Conservation (phyloP, 2,113 vertebrate species). For the Corythornis vintsioides region DNA sequence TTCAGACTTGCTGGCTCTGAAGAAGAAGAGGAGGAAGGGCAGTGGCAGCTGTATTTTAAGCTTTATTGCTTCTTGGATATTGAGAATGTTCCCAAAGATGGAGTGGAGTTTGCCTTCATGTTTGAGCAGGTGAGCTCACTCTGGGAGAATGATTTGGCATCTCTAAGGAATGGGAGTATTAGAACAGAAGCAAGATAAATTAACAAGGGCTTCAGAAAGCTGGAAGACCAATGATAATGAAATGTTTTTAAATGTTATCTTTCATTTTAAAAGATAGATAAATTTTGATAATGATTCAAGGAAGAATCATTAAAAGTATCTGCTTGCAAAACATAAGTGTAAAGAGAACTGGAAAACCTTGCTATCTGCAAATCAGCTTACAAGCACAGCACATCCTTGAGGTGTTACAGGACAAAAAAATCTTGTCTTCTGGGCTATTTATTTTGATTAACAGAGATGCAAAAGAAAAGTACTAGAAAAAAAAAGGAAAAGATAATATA, state of each 20-base stretch:
- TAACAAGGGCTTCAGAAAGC: background rate
- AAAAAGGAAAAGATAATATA: background rate
- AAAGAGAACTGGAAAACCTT: background rate
- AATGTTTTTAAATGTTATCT: background rate
- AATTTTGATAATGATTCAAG: background rate
- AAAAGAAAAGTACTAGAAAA: background rate
- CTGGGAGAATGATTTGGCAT: background rate
- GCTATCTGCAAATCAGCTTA: background rate
- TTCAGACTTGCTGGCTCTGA: conserved; percentile 83
- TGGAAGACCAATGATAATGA: background rate
- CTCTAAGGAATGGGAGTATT: background rate
- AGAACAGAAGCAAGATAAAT: background rate
- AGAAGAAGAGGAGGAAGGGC: conserved; percentile 86
- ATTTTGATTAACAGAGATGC: background rate
- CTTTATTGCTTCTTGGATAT: conserved; percentile 93
- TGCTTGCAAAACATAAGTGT: background rate
- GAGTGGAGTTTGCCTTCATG: conserved; percentile 95
- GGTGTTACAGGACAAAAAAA: background rate
- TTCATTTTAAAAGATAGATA: background rate
- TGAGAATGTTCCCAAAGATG: conserved; percentile 90
- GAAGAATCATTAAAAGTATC: background rate
- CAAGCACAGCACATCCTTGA: background rate
- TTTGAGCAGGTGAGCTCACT: conserved; percentile 86
- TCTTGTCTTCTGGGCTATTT: background rate
- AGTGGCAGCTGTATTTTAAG: conserved; percentile 92